Conservation (phyloP, 2,888 invertebrate species). For the Synanthedon andrenaeformis region DNA sequence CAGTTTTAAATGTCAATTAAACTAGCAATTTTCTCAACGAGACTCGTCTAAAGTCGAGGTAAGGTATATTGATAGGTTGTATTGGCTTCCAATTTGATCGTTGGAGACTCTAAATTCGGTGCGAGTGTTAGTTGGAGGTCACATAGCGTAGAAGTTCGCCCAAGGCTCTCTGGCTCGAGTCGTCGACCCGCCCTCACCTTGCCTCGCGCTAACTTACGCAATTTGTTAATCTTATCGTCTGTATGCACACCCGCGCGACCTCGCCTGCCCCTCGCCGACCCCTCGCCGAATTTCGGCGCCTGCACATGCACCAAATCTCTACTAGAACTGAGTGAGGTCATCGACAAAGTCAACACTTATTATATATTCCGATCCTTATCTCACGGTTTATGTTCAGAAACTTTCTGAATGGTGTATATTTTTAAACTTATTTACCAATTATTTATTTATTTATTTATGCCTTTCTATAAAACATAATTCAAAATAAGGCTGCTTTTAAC, state of each 20-base stretch:
- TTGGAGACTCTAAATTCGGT: no score
- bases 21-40: no score
- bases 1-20: no score
- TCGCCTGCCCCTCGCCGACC: slow-evolving; percentile 42
- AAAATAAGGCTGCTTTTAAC: no score
- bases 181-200: slow-evolving; percentile 67
- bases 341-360: slow-evolving; percentile 20
- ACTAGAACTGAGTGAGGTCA: slow-evolving; percentile 19
- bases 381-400: not conserved
- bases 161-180: slow-evolving; percentile 57
- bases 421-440: no score
- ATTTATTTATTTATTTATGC: no score
- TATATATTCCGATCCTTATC: slow-evolving; percentile 17
- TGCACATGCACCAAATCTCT: slow-evolving; percentile 12
- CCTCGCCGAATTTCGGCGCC: slow-evolving; percentile 50
- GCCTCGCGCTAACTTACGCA: slow-evolving; percentile 63
- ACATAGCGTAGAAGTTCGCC: slow-evolving; percentile 42
- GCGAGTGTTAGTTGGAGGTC: slow-evolving; percentile 50
- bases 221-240: slow-evolving; percentile 66
- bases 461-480: no score
- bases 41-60: no score
- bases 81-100: no score
- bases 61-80: no score
- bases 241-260: slow-evolving; percentile 56
- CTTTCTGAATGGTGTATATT: not conserved